A percentile compares a stretch with the other conserved stretches of the same genome.
Evolutionary conservation across 2,888 invertebrate genomes (phyloP).

Genomic region (Erebia palarica): DNA sequence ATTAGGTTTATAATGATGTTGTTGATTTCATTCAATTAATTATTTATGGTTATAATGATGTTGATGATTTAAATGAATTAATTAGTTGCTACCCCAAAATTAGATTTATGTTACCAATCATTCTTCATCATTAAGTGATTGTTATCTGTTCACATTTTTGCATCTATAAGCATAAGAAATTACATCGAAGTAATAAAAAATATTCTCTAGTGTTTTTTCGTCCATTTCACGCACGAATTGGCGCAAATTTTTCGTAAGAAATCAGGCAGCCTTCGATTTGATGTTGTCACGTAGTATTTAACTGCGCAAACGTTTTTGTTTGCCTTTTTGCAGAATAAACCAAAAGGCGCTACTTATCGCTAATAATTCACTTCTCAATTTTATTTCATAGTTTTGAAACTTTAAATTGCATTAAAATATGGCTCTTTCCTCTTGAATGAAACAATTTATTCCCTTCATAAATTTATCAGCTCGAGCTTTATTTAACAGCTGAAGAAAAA

Average conservation of each 20-base stretch:
- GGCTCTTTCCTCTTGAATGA: neutral
- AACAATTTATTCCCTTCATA: neutral
- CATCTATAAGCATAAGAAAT: neutral
- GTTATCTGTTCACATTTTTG: too few species aligned
- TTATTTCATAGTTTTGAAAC: too few species aligned
- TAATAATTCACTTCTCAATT: too few species aligned
- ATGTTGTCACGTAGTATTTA: conserved; percentile 24
- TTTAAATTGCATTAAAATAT: neutral
- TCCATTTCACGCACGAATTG: conserved; percentile 32
- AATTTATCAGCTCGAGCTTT: neutral
- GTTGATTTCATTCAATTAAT: too few species aligned
- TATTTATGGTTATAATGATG: too few species aligned
- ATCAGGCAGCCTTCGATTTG: conserved; percentile 44
- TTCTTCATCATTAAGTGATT: too few species aligned
- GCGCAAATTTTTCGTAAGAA: conserved; percentile 27
- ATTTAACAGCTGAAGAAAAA: neutral
- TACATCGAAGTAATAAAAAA: neutral
- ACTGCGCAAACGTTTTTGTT: neutral
- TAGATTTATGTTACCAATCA: too few species aligned
- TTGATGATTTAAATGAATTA: too few species aligned
- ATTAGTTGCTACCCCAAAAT: too few species aligned
- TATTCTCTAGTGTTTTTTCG: neutral
- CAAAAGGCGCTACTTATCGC: neutral
- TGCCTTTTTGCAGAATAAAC: neutral
- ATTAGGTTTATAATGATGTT: too few species aligned